phyloP scores from a whole-genome alignment of 2,888 invertebrate genomes.

The Xestia rhomboidea region DNA sequence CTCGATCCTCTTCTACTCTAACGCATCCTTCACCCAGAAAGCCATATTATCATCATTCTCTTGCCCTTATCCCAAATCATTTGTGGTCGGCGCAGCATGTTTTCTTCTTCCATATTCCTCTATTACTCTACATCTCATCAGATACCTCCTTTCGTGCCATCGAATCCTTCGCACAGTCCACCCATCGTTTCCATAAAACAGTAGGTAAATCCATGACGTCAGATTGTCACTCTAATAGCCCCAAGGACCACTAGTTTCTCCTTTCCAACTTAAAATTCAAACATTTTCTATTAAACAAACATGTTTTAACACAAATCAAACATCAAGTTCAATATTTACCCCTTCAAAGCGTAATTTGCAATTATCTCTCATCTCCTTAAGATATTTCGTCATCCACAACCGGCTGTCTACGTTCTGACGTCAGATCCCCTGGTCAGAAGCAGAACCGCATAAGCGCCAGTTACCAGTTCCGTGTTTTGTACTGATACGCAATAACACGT shows the following conservation, averaged over 20 bases:
- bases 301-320: constrained; percentile 47
- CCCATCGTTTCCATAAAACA: too few relatives aligned
- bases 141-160: too few relatives aligned
- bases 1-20: background rate
- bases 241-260: constrained; percentile 8
- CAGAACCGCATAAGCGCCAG: constrained; percentile 36
- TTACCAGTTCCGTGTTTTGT: constrained; percentile 51
- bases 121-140: too few relatives aligned
- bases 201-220: background rate
- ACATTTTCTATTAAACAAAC: constrained; percentile 33
- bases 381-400: constrained; percentile 46
- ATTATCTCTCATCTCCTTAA: constrained; percentile 19
- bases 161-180: too few relatives aligned
- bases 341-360: constrained; percentile 20
- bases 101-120: too few relatives aligned
- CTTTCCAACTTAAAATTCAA: constrained; percentile 5
- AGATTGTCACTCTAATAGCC: background rate
- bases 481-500: constrained; percentile 60
- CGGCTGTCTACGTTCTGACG: constrained; percentile 40
- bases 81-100: too few relatives aligned
- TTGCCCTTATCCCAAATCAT: too few relatives aligned
- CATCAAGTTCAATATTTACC: constrained; percentile 38
- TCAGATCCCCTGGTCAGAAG: constrained; percentile 21
- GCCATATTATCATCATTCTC: background rate
- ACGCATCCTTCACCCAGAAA: background rate